Conservation (phyloP, 2,797 vertebrate species). For the Chelon labrosus region DNA sequence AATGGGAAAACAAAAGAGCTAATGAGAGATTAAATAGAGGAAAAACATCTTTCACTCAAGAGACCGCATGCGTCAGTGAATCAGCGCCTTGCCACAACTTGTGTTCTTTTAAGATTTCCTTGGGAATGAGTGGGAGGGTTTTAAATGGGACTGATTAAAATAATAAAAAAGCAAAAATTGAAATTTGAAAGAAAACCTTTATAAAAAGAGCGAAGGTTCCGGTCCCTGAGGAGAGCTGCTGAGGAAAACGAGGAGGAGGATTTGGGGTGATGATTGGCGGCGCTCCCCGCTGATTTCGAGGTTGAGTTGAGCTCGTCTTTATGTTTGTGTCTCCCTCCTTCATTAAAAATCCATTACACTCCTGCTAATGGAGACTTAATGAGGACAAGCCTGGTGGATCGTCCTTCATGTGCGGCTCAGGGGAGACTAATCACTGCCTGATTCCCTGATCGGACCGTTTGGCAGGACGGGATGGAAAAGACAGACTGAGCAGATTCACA, state of each 20-base stretch:
- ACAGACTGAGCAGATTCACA: constrained; percentile 36
- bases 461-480: constrained; percentile 12
- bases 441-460: constrained; percentile 45
- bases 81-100: background rate
- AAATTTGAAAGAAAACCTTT: background rate
- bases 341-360: constrained; percentile 83
- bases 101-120: constrained; percentile 1
- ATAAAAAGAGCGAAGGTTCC: background rate
- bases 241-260: background rate
- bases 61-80: background rate
- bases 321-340: constrained; percentile 66
- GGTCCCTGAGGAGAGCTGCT: background rate
- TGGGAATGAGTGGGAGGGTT: background rate
- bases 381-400: constrained; percentile 68
- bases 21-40: constrained; percentile 40
- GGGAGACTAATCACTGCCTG: constrained; percentile 68
- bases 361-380: constrained; percentile 79
- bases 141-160: background rate
- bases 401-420: constrained; percentile 70
- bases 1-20: constrained; percentile 33
- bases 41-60: constrained; percentile 6
- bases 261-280: constrained; percentile 36
- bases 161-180: background rate
- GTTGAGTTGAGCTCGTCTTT: constrained; percentile 62
- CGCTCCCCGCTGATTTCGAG: constrained; percentile 43